A percentile compares a stretch with the other conserved stretches of the same genome.
Conservation (phyloP, 1,140 invertebrate genomes). For the Drosophila ironensis region DNA sequence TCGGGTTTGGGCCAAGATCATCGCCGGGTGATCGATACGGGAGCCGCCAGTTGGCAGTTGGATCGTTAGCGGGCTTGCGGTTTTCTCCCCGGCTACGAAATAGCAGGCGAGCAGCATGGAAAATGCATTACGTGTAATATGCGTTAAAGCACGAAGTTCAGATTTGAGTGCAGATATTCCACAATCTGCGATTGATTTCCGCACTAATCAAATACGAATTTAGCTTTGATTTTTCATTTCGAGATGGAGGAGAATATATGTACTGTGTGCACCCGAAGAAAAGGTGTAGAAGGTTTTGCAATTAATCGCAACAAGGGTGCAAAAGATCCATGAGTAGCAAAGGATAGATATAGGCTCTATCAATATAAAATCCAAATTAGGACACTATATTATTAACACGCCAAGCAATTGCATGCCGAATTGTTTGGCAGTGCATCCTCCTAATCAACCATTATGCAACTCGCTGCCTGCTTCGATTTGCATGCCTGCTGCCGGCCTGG, state of each 20-base stretch:
- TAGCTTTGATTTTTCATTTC: constrained; percentile 34
- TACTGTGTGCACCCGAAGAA: neutral
- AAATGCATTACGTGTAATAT: constrained; percentile 77
- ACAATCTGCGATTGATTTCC: constrained; percentile 53
- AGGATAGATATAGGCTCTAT: too few species aligned
- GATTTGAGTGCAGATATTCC: neutral
- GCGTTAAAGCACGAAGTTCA: constrained; percentile 63
- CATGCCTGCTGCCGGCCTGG: constrained; percentile 39
- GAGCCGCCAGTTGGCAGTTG: constrained; percentile 24
- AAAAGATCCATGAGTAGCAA: neutral
- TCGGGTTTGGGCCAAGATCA: constrained; percentile 46
- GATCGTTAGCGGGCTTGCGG: constrained; percentile 53
- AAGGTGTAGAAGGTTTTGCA: too few species aligned
- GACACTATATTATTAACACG: neutral
- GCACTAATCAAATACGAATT: constrained; percentile 56
- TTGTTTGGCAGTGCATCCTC: constrained; percentile 9
- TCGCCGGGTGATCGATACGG: constrained; percentile 37
- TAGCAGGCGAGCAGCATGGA: constrained; percentile 53
- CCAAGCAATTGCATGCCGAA: neutral
- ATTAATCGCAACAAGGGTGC: neutral
- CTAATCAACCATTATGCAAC: constrained; percentile 56
- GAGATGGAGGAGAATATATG: constrained; percentile 6
- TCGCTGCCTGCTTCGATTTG: constrained; percentile 59
- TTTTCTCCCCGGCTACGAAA: constrained; percentile 14
- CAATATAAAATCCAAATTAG: neutral